Conservation (phyloP, 2,113 vertebrate genomes). For the Hemiprocne comata region DNA sequence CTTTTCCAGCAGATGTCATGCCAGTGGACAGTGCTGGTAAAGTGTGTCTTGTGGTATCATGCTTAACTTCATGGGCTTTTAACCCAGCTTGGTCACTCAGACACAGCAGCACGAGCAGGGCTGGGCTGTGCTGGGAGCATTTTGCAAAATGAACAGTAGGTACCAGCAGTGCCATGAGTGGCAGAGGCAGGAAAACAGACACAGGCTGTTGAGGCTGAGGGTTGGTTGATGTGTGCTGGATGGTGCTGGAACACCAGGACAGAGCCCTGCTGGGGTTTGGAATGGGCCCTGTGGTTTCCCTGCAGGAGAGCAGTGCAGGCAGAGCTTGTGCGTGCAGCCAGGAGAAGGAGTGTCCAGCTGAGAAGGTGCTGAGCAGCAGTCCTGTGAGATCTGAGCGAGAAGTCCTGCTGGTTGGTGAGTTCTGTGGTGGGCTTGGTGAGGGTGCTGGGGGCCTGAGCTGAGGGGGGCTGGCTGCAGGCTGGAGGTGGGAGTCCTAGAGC, state of each 20-base stretch:
- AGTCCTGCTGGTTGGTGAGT: slow-evolving; percentile 90
- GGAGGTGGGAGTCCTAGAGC: not conserved
- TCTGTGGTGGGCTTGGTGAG: not conserved
- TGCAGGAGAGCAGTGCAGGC: slow-evolving; percentile 72
- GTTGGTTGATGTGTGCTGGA: not conserved
- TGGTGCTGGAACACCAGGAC: not conserved
- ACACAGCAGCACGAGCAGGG: not conserved
- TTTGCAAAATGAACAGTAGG: not conserved
- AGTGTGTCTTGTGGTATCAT: not conserved
- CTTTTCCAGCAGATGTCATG: not conserved
- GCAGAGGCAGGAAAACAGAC: not conserved
- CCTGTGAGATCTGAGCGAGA: slow-evolving; percentile 91
- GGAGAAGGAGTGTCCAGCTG: slow-evolving; percentile 84
- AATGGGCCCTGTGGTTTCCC: not conserved
- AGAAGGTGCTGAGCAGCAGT: slow-evolving; percentile 79
- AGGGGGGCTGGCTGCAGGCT: not conserved
- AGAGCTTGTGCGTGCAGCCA: slow-evolving; percentile 86
- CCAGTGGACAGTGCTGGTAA: not conserved
- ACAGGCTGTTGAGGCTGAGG: not conserved
- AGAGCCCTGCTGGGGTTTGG: not conserved
- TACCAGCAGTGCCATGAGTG: not conserved
- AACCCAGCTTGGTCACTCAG: not conserved
- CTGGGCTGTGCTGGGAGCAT: not conserved
- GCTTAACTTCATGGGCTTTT: not conserved
- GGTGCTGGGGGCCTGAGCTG: not conserved